Evolutionary conservation across 2,888 invertebrate genomes (phyloP), one percentile per base, ranked within the genome.

Genomic region (Idaea dimidiata): DNA sequence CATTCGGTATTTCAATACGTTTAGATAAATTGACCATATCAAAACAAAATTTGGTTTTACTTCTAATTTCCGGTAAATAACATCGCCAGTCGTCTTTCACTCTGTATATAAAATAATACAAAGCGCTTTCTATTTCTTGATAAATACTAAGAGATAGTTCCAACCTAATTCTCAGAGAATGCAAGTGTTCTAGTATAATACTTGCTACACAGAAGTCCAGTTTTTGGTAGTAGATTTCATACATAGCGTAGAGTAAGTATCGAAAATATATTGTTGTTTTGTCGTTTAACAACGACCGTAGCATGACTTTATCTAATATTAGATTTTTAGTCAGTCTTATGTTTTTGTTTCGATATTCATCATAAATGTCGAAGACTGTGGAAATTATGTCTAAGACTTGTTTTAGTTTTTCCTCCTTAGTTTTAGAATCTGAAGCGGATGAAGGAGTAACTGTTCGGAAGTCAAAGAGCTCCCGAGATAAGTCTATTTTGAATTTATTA

Each of bases 41-140:
- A 55, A 55, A 55, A 53, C 3, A 53, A 16, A 4, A 1, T 53
- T 10, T 53, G 53, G 53, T 16, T 55, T 55, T n/a, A 7, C 6
- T n/a, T 55, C 55, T 55, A 17, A 16, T 55, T 16, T 16, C 55
- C 6, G 55, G 16, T 7, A 55, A 8, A 16, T 55, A 55, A 55
- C 17, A 17, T 16, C n/a, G 16, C 55, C 55, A 55, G 16, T 55
- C 55, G 6, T 55, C n/a, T n/a, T 55, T 17, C 16, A 17, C 55
- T 16, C 55, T n/a, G 55, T 55, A 55, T 55, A 55, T 55, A 17
- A 55, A 55, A 17, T 55, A 55, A 17, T n/a, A 55, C n/a, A 55
- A 17, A 16, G 55, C 55, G 55, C 55, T 16, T 17, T 55, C 55
- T 55, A 55, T 55, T 7, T 55, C 16, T 16, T 55, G 55, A 16